Evolutionary conservation across 2,113 vertebrate species (phyloP), one percentile per base, ranked within the genome.

Genomic region (Chamaetylas fuelleborni): DNA sequence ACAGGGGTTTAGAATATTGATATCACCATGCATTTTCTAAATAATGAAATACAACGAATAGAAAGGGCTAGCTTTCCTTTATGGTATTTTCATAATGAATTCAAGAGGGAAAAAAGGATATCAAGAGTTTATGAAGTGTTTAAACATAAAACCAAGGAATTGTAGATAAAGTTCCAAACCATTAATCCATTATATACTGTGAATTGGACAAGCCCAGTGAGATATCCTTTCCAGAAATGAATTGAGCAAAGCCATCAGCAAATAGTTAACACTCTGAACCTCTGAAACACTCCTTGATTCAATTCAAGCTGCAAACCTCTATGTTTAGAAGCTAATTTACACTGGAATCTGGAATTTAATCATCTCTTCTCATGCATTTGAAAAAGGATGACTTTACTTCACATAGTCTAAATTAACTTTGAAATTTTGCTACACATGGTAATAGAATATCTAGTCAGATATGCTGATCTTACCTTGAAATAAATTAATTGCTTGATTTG

Each of bases 401-500:
- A 80, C 56, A 88, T 86, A 70, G 33, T 23, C 94, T 92, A 95
- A 90, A 92, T 94, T 97, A 97, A 97, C 91, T 87, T 94, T 96
- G 94, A 97, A 98, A 91, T 96, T 97, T 94, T 93, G 57, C 92
- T 85, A 95, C 69, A 94, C 72, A 65, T 58, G 84, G 67, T 93
- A 97, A 96, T 97, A 96, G 93, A 96, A 95, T 95, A 86, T 95
- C 95, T 92, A 96, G 93, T 93, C 93, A 96, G 88, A 96, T 94
- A 96, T 72, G 81, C 90, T 94, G 96, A 96, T 96, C 87, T 97
- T 97, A 94, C 90, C 91, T 96, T 81, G 64, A 97, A 97, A 76
- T 19, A 98, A 97, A 98, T 95, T 97, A 98, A 98, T 97, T 97
- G 96, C 95, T 97, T 93, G 90, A 95, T 95, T 97, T 71, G 50